Evolutionary conservation across 1,140 invertebrate species (phyloP).

Genomic region (Neodiprion pinetum): DNA sequence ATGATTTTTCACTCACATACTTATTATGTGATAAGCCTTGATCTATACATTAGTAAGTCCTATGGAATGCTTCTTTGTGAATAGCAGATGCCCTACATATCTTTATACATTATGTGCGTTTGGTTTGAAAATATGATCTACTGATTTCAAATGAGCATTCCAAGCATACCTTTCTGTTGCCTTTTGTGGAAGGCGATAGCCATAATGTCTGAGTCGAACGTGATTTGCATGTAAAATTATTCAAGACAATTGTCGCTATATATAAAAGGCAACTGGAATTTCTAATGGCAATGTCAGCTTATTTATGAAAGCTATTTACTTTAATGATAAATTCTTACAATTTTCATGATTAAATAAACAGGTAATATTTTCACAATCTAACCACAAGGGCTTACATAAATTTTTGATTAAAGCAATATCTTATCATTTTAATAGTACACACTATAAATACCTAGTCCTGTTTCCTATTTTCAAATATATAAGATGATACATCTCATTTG

Average conservation of each 20-base stretch:
- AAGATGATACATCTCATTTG: too few relatives aligned
- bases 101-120: not conserved
- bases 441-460: too few relatives aligned
- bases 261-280: not conserved
- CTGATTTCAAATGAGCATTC: not conserved
- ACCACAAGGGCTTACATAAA: not conserved
- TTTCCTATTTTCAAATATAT: too few relatives aligned
- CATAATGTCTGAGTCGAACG: not conserved
- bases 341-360: not conserved
- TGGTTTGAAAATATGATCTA: not conserved
- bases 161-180: not conserved
- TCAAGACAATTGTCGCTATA: not conserved
- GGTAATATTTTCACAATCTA: not conserved
- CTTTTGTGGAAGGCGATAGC: not conserved
- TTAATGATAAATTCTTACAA: not conserved
- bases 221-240: slow-evolving; percentile 1
- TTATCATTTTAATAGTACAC: too few relatives aligned
- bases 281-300: not conserved
- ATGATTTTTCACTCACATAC: not conserved
- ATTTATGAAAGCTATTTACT: not conserved
- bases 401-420: not conserved
- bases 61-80: not conserved
- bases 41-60: not conserved
- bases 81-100: not conserved
- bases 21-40: not conserved